Evolutionary conservation across 2,888 invertebrate species (phyloP), one percentile per base, ranked within the genome.

Genomic region (Synanthedon myopaeformis): DNA sequence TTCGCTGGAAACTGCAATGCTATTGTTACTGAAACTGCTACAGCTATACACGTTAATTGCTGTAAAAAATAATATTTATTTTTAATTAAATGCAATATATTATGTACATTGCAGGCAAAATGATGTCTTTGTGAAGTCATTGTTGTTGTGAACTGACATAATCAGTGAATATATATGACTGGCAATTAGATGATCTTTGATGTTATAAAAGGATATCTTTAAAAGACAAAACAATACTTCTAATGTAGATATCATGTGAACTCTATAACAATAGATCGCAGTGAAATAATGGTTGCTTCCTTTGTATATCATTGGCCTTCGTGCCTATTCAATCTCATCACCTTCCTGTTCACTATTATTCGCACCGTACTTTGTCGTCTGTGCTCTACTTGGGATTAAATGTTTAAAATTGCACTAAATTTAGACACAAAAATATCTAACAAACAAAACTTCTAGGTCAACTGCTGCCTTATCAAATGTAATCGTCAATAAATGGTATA

Each of bases 261-360:
- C 67, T 68, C 67, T 72, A 65, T 61, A 73, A 76, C 76, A 79
- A 76, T 78, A 64, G 67, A 58, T 61, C 61, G 62, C 53, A 70
- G 74, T 78, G 75, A 75, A 71, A 76, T 81, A 79, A 82, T 80
- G 73, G 72, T 63, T 60, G 62, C 76, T 74, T 82, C 81, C 80
- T 79, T 59, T 67, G 45, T 51, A 48, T 52, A 49, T 14, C 42
- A 51, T 17, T 49, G 55, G 51, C 55, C 54, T 57, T 56, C 56
- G 54, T 19, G 54, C 45, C 19, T 52, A 52, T 51, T 53, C 42
- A 45, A 48, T 35, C 14, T 12, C 53, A 52, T 54, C 51, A 23
- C 17, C 12, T 5, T 45, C 19, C 19, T 12, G 45, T 45, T 14
- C 45, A 12, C 45, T 13, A 45, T 45, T 14, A 35, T 35, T 35